These are phyloP conservation scores for Apis cerana DNA, from an alignment of 1,140 invertebrate species.

Conservation along the genomic window DNA sequence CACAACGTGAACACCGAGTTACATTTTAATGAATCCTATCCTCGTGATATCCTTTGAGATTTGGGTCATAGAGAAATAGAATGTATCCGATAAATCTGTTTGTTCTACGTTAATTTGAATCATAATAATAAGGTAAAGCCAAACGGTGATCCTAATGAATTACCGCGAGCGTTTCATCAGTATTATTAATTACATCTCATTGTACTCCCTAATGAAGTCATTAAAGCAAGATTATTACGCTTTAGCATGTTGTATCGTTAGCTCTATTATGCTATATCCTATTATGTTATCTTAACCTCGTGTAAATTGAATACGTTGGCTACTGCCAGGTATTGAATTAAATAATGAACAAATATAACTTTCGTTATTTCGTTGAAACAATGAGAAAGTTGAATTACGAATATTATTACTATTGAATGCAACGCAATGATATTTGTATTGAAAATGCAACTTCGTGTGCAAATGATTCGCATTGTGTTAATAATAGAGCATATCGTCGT, in stretches of 20 bases:
- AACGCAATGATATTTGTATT: too few species aligned
- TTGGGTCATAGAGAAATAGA: neutral
- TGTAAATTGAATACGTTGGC: neutral
- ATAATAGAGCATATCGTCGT: too few species aligned
- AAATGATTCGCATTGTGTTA: too few species aligned
- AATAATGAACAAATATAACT: neutral
- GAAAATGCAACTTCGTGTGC: too few species aligned
- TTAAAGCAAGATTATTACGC: neutral
- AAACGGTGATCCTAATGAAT: neutral
- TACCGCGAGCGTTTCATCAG: neutral
- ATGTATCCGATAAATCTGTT: too few species aligned
- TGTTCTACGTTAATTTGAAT: neutral
- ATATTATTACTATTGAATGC: too few species aligned
- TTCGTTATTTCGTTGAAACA: neutral
- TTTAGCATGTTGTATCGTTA: neutral
- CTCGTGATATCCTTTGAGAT: neutral
- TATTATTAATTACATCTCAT: neutral
- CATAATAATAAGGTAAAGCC: neutral
- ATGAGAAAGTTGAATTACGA: too few species aligned
- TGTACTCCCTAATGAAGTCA: conserved; percentile 3
- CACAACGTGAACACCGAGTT: neutral
- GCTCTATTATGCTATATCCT: too few species aligned
- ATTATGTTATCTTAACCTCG: neutral
- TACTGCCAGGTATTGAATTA: too few species aligned
- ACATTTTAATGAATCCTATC: neutral